Evolutionary conservation across 2,113 vertebrate species (phyloP).

Genomic region (Sebastes fasciatus): DNA sequence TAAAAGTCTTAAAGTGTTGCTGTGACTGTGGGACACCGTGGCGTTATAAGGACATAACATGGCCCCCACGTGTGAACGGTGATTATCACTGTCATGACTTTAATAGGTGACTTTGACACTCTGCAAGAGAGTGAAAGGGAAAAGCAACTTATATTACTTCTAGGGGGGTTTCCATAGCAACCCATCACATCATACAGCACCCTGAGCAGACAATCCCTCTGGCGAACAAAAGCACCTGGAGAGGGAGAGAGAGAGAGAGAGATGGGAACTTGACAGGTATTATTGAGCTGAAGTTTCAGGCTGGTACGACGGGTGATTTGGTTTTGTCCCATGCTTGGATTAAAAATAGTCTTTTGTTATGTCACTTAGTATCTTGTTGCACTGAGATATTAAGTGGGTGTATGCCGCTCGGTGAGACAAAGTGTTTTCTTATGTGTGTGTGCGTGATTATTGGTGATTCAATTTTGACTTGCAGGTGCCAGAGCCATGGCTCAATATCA

Average conservation of each 20-base stretch:
- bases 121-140: slow-evolving; percentile 39
- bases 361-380: slow-evolving; percentile 45
- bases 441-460: neutral
- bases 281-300: slow-evolving; percentile 59
- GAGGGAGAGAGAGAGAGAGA: slow-evolving; percentile 25
- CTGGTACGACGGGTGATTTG: slow-evolving; percentile 58
- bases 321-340: slow-evolving; percentile 43
- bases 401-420: slow-evolving; percentile 1
- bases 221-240: slow-evolving; percentile 73
- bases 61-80: slow-evolving; percentile 15
- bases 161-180: slow-evolving; percentile 86
- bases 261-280: slow-evolving; percentile 60
- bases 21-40: no score
- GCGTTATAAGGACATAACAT: no score
- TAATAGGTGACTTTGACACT: slow-evolving; percentile 66
- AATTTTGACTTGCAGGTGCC: neutral
- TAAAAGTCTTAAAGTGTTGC: no score
- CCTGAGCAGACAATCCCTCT: slow-evolving; percentile 66
- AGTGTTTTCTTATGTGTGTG: neutral
- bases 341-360: slow-evolving; percentile 59
- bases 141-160: slow-evolving; percentile 80
- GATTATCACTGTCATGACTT: slow-evolving; percentile 58
- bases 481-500: neutral
- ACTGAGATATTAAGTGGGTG: slow-evolving; percentile 35
- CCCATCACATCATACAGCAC: slow-evolving; percentile 66